Percentiles rank a stretch among this genome's conserved stretches.
These are phyloP conservation scores for Tetragnatha versicolor DNA, from an alignment of 1,140 invertebrate genomes.

Conservation along the genomic window DNA sequence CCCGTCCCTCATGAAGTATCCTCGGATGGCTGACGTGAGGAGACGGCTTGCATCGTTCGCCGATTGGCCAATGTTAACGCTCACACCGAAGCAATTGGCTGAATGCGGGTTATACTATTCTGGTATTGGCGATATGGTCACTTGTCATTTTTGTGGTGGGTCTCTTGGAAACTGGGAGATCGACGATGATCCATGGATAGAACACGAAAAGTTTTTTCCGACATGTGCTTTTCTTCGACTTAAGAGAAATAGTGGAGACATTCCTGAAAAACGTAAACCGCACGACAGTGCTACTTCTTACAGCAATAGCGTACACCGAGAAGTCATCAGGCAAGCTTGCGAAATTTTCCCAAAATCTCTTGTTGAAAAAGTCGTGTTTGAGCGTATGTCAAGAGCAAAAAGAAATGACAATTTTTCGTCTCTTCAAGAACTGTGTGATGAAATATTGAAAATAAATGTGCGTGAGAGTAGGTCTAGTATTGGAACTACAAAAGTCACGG, in stretches of 20 bases:
- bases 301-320: not conserved
- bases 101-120: constrained; percentile 90
- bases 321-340: constrained; percentile 2
- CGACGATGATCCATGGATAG: constrained; percentile 83
- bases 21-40: constrained; percentile 32
- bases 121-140: constrained; percentile 80
- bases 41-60: constrained; percentile 43
- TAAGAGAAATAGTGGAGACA: not conserved
- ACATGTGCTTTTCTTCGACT: constrained; percentile 79
- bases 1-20: constrained; percentile 52
- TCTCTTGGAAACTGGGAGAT: constrained; percentile 87
- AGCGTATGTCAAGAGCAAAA: no score
- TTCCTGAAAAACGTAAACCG: no score
- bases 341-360: constrained; percentile 25
- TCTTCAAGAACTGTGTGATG: constrained; percentile 23
- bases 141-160: constrained; percentile 85
- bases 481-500: no score
- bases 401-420: constrained; percentile 12
- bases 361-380: not conserved
- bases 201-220: constrained; percentile 84
- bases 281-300: no score
- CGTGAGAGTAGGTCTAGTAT: no score
- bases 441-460: no score
- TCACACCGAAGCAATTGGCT: constrained; percentile 75
- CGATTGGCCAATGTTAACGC: constrained; percentile 69